Percentiles rank a stretch among this genome's conserved stretches.
Evolutionary conservation across 2,113 vertebrate genomes (phyloP).

Genomic region (Myiozetetes cayanensis): DNA sequence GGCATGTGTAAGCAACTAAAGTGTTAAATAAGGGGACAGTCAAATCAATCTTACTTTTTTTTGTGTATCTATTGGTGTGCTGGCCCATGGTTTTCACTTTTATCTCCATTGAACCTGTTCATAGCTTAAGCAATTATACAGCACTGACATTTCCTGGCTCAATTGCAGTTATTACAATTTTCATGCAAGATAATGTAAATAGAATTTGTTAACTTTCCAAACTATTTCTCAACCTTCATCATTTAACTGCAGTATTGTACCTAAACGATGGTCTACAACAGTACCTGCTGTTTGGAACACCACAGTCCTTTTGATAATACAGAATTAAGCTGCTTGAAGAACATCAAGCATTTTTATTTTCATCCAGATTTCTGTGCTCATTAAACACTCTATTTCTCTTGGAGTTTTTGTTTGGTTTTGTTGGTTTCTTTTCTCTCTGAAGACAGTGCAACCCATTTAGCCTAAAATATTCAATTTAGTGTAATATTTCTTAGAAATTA

Average conservation of each 20-base stretch:
- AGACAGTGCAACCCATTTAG: not conserved
- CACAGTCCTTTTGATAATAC: not conserved
- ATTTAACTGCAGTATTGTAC: not conserved
- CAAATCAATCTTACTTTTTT: not conserved
- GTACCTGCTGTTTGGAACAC: not conserved
- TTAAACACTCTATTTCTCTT: not conserved
- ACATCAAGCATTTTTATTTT: not conserved
- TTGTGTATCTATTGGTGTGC: rapidly evolving
- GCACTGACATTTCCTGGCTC: not conserved
- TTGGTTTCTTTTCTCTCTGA: not conserved
- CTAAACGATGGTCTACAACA: not conserved
- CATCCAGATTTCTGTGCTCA: not conserved
- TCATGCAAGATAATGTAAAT: not conserved
- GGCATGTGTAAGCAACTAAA: not conserved
- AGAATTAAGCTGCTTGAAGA: not conserved
- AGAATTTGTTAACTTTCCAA: not conserved
- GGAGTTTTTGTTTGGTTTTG: not conserved
- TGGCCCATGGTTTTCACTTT: not conserved
- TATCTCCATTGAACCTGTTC: not conserved
- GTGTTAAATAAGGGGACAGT: not conserved
- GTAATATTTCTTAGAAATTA: not conserved
- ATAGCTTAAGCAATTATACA: not conserved
- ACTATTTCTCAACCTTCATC: not conserved
- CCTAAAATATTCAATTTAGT: not conserved
- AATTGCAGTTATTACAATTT: not conserved